A percentile compares a stretch with the other conserved stretches of the same genome.
These are phyloP conservation scores for Lytechinus variegatus DNA, from an alignment of 35 echinoderm and acorn worm species.

Conservation along the genomic window DNA sequence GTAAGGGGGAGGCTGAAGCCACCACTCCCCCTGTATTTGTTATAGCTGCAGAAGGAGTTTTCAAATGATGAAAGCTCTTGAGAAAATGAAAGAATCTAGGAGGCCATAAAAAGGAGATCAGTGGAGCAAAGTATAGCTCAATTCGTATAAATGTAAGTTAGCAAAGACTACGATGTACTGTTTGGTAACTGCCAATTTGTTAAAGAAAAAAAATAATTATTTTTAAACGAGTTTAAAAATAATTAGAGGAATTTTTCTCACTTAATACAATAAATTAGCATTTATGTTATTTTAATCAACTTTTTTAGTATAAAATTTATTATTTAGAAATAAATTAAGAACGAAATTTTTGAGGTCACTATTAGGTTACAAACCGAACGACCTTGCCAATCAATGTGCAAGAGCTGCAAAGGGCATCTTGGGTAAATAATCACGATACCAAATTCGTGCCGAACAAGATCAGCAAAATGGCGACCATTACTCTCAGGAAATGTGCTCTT, in stretches of 20 bases:
- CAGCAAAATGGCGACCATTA: slow-evolving; percentile 63
- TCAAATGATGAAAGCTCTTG: no score
- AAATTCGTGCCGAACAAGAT: not conserved
- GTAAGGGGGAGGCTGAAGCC: no score
- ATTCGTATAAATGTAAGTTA: not conserved
- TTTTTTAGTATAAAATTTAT: not conserved
- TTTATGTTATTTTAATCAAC: not conserved
- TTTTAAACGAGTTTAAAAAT: not conserved
- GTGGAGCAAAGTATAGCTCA: not conserved
- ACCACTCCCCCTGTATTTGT: no score
- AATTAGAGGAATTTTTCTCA: no score
- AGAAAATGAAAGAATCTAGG: no score
- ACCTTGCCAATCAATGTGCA: not conserved
- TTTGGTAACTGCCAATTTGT: slow-evolving; percentile 3
- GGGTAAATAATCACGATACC: not conserved
- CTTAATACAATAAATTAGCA: not conserved
- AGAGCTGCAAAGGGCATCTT: slow-evolving; percentile 5
- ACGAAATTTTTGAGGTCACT: not conserved
- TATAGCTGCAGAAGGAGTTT: no score
- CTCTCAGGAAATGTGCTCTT: slow-evolving; percentile 50
- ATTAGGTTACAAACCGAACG: not conserved
- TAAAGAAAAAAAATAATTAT: not conserved
- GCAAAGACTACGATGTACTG: not conserved
- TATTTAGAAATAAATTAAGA: not conserved
- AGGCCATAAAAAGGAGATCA: no score